Conservation (phyloP, 2,797 vertebrate genomes). For the Acridotheres tristis region DNA sequence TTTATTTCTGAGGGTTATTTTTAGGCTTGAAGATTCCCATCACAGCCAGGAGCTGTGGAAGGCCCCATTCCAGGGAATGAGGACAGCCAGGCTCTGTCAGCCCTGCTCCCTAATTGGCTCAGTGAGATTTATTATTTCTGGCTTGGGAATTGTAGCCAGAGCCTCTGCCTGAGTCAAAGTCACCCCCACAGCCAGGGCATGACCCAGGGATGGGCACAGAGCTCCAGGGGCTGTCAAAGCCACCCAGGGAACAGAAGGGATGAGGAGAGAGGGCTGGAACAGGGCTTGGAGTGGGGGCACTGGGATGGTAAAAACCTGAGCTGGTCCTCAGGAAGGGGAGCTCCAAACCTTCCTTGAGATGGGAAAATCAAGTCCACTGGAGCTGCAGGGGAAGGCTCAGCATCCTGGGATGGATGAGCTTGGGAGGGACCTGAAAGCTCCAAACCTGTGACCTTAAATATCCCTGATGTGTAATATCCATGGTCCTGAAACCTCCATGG, state of each 20-base stretch:
- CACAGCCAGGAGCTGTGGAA: background rate
- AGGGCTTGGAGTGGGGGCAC: background rate
- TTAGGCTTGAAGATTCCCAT: slow-evolving; percentile 11
- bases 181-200: background rate
- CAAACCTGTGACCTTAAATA: background rate
- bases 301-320: background rate
- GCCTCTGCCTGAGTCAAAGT: background rate
- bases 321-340: background rate
- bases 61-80: background rate
- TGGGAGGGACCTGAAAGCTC: background rate
- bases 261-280: background rate
- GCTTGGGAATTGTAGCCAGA: background rate
- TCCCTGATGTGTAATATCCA: no score
- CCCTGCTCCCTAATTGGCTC: background rate
- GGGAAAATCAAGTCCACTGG: background rate
- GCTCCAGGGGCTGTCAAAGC: background rate
- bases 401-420: background rate
- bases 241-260: background rate
- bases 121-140: background rate
- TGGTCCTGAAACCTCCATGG: no score
- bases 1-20: background rate
- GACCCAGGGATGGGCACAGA: background rate
- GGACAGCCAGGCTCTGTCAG: background rate
- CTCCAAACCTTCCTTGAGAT: background rate
- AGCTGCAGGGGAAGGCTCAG: background rate